Evolutionary conservation across 2,888 invertebrate genomes (phyloP), one percentile per base, ranked within the genome.

Genomic region (Caenorhabditis sinica): DNA sequence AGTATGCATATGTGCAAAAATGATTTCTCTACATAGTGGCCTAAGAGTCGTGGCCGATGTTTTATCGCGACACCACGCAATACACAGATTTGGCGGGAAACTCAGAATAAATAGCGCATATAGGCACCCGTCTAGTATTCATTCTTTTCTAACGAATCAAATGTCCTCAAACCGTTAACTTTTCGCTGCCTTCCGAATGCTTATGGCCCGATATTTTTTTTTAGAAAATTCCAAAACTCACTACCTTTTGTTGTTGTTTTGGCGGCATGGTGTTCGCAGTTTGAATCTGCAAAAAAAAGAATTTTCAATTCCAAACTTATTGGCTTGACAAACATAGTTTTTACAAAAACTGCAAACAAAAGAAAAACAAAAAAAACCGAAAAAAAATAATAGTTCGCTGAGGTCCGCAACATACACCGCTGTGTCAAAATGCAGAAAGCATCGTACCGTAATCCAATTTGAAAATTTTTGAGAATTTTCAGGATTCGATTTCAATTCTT

Each of bases 331-430:
- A n/a, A n/a, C n/a, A n/a, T n/a, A n/a, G n/a, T n/a, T n/a, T n/a
- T n/a, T n/a, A n/a, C n/a, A n/a, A n/a, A n/a, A n/a, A 49, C 5
- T 49, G n/a, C 15, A 17, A 23, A 23, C 23, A 23, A 23, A 13
- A 23, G 23, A 30, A 58, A 25, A 25, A 9, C 25, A 11, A 25
- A 9, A 8, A 25, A 58, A 58, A 13, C 40, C 9, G 30, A 58
- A 60, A 30, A 36, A 61, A 30, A 36, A n/a, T 36, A 49, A 49
- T 20, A 49, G 8, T 0, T 2, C 11, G 45, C n/a, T 45, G 15
- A 17, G 9, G 25, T 58, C 58, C 13, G 58, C 8, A 15, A n/a
- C 58, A 61, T 25, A 61, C 61, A 61, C 61, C 61, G n/a, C 20
- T 3, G 61, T 61, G 61, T 23, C 20, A 33, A 15, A n/a, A 20